Percentiles rank a stretch among this genome's conserved stretches.
Evolutionary conservation across 2,797 vertebrate genomes (phyloP).

Genomic region (Eupleurogrammus muticus): DNA sequence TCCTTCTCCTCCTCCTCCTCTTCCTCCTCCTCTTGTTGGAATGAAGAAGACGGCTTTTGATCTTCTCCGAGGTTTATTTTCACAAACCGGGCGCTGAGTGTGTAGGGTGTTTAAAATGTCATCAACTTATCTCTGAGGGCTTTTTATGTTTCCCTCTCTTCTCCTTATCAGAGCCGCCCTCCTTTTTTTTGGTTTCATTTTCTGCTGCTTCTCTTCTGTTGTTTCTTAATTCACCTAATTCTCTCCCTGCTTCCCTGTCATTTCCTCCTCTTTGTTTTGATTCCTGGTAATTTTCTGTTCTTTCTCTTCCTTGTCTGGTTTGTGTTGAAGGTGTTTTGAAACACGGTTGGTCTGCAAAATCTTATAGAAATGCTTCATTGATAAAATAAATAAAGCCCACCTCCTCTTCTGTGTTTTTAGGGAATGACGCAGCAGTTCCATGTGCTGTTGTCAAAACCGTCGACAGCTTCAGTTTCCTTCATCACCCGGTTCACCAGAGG

Average conservation of each 20-base stretch:
- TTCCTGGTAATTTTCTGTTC: rapidly evolving
- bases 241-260: background rate
- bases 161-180: background rate
- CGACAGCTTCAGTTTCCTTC: slow-evolving; percentile 99
- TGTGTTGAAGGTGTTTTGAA: background rate
- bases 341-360: background rate
- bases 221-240: slow-evolving; percentile 1
- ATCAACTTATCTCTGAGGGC: slow-evolving; percentile 3
- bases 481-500: slow-evolving; percentile 99
- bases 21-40: background rate
- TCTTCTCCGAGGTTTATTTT: slow-evolving; percentile 40
- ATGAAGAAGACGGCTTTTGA: background rate
- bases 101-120: slow-evolving; percentile 17
- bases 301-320: background rate
- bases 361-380: background rate
- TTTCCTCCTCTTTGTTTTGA: background rate
- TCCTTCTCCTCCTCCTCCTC: no score
- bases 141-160: slow-evolving; percentile 12
- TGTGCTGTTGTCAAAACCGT: slow-evolving; percentile 91
- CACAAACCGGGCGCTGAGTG: slow-evolving; percentile 19
- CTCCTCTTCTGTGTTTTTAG: slow-evolving; percentile 31
- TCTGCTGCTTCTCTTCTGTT: slow-evolving; percentile 1
- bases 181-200: slow-evolving; percentile 6
- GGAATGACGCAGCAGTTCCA: slow-evolving; percentile 85
- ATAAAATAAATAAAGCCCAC: background rate